Conservation (phyloP, 2,113 vertebrate species). For the Mus spicilegus region DNA sequence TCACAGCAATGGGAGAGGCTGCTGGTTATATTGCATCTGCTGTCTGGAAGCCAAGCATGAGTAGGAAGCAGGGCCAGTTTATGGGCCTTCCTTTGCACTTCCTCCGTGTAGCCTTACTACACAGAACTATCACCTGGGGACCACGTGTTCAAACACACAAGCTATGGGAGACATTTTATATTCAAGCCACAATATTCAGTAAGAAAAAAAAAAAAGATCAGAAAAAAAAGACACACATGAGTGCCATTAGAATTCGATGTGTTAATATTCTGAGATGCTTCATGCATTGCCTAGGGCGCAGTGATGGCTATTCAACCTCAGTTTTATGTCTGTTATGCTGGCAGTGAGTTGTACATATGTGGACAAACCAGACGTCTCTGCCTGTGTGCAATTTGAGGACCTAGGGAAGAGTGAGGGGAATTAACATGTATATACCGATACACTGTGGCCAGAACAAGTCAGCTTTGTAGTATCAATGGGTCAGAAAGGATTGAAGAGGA, state of each 20-base stretch:
- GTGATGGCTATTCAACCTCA: neutral
- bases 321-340: neutral
- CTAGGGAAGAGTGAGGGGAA: neutral
- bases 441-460: neutral
- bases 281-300: neutral
- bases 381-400: neutral
- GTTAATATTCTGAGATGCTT: neutral
- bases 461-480: neutral
- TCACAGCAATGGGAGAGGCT: neutral
- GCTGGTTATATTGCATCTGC: neutral
- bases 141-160: neutral
- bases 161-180: neutral
- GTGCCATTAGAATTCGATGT: neutral
- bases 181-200: neutral
- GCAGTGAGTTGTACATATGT: neutral
- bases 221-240: neutral
- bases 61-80: neutral
- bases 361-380: neutral
- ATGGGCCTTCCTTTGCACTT: neutral
- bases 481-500: neutral
- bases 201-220: neutral
- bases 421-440: rapidly evolving
- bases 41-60: neutral
- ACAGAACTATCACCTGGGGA: neutral
- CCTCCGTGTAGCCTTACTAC: neutral